Conservation (phyloP, 2,113 vertebrate genomes). For the Odocoileus virginianus region DNA sequence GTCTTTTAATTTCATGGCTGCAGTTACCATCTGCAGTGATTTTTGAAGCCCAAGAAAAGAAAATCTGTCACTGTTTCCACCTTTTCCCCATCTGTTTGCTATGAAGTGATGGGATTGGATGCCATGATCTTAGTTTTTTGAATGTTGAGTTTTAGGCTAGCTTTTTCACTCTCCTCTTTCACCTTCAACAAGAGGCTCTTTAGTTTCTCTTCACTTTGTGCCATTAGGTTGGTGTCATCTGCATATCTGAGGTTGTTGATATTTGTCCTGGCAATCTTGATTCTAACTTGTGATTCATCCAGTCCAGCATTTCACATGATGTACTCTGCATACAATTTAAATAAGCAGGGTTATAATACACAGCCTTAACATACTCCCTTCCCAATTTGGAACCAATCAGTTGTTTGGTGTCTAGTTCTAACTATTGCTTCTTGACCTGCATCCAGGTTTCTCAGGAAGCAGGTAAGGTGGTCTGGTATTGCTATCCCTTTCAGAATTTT, state of each 20-base stretch:
- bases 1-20: not conserved
- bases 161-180: not conserved
- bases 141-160: not conserved
- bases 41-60: not conserved
- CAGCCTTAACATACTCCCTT: not conserved
- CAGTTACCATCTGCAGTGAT: not conserved
- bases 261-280: not conserved
- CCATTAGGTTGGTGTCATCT: not conserved
- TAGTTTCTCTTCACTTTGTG: not conserved
- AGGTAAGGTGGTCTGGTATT: not conserved
- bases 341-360: not conserved
- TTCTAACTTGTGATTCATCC: not conserved
- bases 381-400: not conserved
- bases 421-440: not conserved
- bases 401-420: not conserved
- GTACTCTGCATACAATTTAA: not conserved
- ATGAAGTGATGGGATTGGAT: not conserved
- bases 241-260: not conserved
- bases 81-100: not conserved
- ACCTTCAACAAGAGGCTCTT: not conserved
- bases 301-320: not conserved
- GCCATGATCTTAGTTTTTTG: not conserved
- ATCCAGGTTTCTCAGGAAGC: not conserved
- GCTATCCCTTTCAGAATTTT: not conserved
- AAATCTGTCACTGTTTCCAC: not conserved